phyloP scores from a whole-genome alignment of 2,797 vertebrate genomes.

The Lagorchestes hirsutus region DNA sequence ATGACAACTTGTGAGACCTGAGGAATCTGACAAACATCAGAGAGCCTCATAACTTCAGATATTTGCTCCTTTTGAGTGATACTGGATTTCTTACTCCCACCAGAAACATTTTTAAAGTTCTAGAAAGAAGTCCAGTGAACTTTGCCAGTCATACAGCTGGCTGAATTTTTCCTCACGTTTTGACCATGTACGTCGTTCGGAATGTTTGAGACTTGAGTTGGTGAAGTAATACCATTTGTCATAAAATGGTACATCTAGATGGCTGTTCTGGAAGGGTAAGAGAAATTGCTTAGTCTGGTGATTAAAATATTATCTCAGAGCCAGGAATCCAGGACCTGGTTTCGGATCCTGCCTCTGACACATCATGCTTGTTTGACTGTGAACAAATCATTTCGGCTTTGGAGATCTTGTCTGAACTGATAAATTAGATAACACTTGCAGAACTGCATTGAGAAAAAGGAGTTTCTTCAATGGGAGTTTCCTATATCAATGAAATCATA shows the following conservation, averaged over 20 bases:
- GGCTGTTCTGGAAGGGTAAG: neutral
- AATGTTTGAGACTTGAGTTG: neutral
- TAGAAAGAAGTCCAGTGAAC: neutral
- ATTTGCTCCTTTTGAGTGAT: neutral
- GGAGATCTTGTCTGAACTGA: neutral
- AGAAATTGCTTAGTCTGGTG: neutral
- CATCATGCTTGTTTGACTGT: neutral
- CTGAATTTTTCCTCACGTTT: neutral
- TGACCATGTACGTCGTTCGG: neutral
- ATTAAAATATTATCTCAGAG: neutral
- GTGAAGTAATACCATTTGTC: neutral
- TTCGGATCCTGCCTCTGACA: neutral
- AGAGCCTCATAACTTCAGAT: neutral
- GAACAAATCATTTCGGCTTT: neutral
- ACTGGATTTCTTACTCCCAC: neutral
- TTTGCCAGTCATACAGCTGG: neutral
- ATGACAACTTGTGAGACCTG: neutral
- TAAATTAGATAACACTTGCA: neutral
- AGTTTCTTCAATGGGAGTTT: neutral
- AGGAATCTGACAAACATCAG: neutral
- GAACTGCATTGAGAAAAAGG: neutral
- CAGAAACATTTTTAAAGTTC: neutral
- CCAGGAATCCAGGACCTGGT: neutral
- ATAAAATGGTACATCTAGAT: neutral
- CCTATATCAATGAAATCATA: neutral